Evolutionary conservation across 2,113 vertebrate species (phyloP), one percentile per base, ranked within the genome.

Genomic region (Lipotes vexillifer): DNA sequence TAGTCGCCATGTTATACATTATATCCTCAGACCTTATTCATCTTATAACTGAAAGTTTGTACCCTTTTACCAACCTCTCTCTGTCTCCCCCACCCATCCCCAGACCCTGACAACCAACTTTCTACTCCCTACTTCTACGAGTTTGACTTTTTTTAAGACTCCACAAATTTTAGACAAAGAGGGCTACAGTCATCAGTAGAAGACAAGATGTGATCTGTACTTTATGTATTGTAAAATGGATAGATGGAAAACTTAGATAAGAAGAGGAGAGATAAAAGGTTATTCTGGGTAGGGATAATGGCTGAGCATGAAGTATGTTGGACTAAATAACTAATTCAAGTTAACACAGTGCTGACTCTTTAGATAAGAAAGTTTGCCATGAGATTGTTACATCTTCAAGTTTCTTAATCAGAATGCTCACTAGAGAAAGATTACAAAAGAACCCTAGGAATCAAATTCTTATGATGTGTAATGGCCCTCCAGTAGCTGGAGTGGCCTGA

Each of bases 391-490:
- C 14, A 74, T 91, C 68, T 80, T 85, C 25, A 80, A 74, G 6
- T 81, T 90, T 80, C 41, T 88, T 81, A 84, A 71, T 82, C 65
- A 88, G 21, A 96, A 89, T 88, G 23, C 44, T 49, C 33, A 88
- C 55, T 27, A 92, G 17, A 66, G 68, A 95, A 93, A 84, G 21
- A 49, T 66, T 65, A 83, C n/a, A 68, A 86, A 92, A 90, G 57
- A 94, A 74, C 44, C 55, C 61, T 44, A 71, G 38, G 61, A 90
- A 88, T 31, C 49, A 93, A 93, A 88, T 93, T 88, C 61, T 90
- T 87, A 88, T 33, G 18, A 59, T 61, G 0, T n/a, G 4, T 29
- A 81, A n/a, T 94, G 46, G 31, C n/a, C 69, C 84, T 9, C 55
- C 44, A 66, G 21, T 38, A 74, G 46, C 41, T 78, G 23, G n/a